These are phyloP conservation scores for Pherbina coryleti DNA, from an alignment of 2,888 invertebrate species.

Conservation along the genomic window DNA sequence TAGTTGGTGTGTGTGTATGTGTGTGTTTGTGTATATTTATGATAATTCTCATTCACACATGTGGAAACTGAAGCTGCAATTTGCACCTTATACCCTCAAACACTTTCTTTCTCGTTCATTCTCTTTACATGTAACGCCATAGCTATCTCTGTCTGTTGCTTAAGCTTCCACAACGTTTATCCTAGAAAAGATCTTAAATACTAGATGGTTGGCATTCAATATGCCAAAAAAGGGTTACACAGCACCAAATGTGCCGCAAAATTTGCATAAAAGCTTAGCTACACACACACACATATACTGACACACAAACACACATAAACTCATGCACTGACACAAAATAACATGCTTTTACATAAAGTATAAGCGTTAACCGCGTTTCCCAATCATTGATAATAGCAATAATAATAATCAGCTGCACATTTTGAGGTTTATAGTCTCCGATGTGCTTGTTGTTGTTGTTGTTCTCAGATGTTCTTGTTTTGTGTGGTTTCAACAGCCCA, in stretches of 20 bases:
- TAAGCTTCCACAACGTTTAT: background rate
- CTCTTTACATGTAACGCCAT: too few relatives aligned
- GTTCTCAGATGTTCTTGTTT: too few relatives aligned
- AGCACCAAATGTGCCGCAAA: background rate
- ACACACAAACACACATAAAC: background rate
- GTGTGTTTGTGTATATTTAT: background rate
- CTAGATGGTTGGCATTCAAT: background rate
- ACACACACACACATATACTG: background rate
- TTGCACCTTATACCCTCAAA: background rate
- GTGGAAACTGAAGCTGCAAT: conserved; percentile 4
- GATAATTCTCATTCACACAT: background rate
- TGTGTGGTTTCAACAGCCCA: too few relatives aligned
- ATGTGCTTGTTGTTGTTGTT: too few relatives aligned
- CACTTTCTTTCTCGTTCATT: background rate
- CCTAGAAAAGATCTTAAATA: conserved; percentile 9
- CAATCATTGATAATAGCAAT: too few relatives aligned
- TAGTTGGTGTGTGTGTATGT: background rate
- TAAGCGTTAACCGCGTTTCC: too few relatives aligned
- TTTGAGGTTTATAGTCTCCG: too few relatives aligned
- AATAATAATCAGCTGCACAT: too few relatives aligned
- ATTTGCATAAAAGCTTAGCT: background rate
- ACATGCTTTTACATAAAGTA: too few relatives aligned
- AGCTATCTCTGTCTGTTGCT: background rate
- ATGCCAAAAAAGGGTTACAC: background rate
- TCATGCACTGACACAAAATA: background rate